Base-by-base conservation (phyloP, 2,888 invertebrate species). In the Hirtodrosophila histrioides region DNA sequence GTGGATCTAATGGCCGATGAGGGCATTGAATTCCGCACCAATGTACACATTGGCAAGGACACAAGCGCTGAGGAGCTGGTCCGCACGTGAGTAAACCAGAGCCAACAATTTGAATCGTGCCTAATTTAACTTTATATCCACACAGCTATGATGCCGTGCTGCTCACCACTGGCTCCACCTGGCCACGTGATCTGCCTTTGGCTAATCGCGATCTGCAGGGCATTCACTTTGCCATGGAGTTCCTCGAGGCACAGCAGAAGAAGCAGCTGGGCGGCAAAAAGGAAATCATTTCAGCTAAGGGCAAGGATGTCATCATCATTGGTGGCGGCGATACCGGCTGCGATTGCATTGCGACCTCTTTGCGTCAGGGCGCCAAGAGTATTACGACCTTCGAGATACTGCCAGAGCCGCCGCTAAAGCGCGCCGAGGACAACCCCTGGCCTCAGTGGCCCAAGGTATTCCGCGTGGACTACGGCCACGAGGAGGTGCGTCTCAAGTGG, bases 381-480 rank as follows among this genome's bases (percentile, higher is more conserved):
- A 97, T 99, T 86, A 97, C 97, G 0, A 96, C 98, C 0, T 99
- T 99, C 92, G 99, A 99, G 93, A 99, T 99, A 89, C 93, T 99
- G 50, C 99, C 99, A 0, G 95, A 97, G 87, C 99, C 99, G 11
- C 96, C 97, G 54, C 93, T 93, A 3, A 93, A 93, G 27, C 94
- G 99, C 35, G 95, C 95, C 10, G 93, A 93, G 11, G 98, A 98
- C 91, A 99, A 99, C 92, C 99, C 99, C 0, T 99, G 99, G 99
- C 99, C 99, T 3, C 98, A 99, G 90, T 99, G 97, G 96, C 99
- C 99, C 0, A 94, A 97, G 89, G 96, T 98, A 24, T 99, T 99
- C 94, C 95, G 96, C 81, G 96, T 99, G 24, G 99, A 99, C 92
- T 99, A 99, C 90, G 99, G 99, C 0, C 99, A 99, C 89, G 99